Evolutionary conservation across 2,888 invertebrate species (phyloP).

Genomic region (Eucera pruinosa): DNA sequence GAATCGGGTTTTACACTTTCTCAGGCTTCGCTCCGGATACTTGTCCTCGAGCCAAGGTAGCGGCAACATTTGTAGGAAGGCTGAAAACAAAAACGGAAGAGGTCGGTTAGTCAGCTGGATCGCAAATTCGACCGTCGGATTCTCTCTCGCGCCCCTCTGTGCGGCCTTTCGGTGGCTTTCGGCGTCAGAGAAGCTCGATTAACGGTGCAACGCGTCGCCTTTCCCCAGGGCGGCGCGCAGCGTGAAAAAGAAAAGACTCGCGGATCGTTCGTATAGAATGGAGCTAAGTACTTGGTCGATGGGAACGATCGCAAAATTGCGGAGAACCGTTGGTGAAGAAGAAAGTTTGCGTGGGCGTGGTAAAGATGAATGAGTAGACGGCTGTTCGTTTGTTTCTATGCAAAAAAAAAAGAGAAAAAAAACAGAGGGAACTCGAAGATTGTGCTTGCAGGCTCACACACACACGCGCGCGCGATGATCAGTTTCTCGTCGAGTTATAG

Average conservation of each 20-base stretch:
- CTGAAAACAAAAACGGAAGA: constrained; percentile 73
- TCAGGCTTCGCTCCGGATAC: constrained; percentile 48
- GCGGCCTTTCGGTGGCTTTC: not conserved
- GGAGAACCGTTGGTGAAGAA: not conserved
- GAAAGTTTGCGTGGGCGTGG: not conserved
- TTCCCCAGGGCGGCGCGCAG: no score
- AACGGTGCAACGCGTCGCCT: no score
- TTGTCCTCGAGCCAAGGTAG: constrained; percentile 72
- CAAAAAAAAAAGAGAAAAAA: no score
- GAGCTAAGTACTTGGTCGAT: no score
- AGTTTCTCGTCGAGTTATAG: constrained; percentile 45
- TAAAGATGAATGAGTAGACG: not conserved
- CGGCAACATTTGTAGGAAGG: constrained; percentile 67
- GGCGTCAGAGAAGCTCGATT: constrained; percentile 24
- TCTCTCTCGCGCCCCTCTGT: not conserved
- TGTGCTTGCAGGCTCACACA: constrained; percentile 46
- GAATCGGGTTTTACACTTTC: constrained; percentile 66
- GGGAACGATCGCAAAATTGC: not conserved
- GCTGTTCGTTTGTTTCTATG: constrained; percentile 17
- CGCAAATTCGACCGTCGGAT: not conserved
- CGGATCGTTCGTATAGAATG: no score
- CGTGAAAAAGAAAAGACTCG: no score
- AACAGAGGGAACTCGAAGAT: constrained; percentile 1
- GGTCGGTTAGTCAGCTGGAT: constrained; percentile 50
- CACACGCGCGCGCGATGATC: constrained; percentile 23